Percentiles rank a stretch among this genome's conserved stretches.
phyloP scores from a whole-genome alignment of 2,888 invertebrate species.

The Troides aeacus region DNA sequence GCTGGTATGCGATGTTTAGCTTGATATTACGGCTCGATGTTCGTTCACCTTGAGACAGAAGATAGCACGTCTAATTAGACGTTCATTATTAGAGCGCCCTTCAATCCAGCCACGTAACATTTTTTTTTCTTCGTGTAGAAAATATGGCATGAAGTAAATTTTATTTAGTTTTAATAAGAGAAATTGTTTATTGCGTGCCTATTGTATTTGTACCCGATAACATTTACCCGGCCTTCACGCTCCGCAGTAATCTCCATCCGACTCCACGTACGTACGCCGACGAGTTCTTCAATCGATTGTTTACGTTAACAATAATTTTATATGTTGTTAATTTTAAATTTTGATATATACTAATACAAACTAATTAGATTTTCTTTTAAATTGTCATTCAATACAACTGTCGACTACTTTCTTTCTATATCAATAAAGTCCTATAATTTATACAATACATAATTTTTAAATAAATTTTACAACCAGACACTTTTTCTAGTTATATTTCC shows the following conservation, averaged over 20 bases:
- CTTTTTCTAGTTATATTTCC: no score
- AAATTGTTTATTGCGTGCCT: slow-evolving; percentile 47
- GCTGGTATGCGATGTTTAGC: neutral
- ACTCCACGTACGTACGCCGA: slow-evolving; percentile 45
- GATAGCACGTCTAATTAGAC: neutral
- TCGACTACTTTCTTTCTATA: neutral
- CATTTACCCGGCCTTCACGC: slow-evolving; percentile 60
- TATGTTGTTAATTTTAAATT: slow-evolving; percentile 14
- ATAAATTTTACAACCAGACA: no score
- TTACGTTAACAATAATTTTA: slow-evolving; percentile 32
- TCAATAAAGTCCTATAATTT: no score
- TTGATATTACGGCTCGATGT: neutral
- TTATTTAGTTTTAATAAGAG: slow-evolving; percentile 23
- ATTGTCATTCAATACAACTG: neutral
- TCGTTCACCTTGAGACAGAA: neutral
- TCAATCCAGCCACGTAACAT: neutral
- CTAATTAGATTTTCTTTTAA: slow-evolving; percentile 19
- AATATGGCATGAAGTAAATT: neutral
- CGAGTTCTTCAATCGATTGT: slow-evolving; percentile 50
- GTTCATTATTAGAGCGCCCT: neutral
- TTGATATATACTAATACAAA: slow-evolving; percentile 19
- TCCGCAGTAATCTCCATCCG: slow-evolving; percentile 56
- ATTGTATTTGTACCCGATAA: slow-evolving; percentile 53
- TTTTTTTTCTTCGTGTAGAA: neutral
- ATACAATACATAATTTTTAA: no score